Evolutionary conservation across 1,140 invertebrate genomes (phyloP).

Genomic region (Eulimnadia texana): DNA sequence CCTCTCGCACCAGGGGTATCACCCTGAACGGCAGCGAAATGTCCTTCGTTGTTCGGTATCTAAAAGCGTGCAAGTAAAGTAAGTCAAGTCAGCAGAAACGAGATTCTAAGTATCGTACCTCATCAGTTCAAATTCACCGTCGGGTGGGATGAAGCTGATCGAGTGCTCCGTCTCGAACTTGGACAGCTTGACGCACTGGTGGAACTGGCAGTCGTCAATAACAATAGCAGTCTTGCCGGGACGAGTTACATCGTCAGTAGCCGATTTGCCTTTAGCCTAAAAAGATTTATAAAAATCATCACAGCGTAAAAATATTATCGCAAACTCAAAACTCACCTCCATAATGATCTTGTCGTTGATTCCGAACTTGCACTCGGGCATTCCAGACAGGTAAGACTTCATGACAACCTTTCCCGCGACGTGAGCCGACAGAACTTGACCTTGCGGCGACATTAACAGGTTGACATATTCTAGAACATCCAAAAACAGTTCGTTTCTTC

Average conservation of each 20-base stretch:
- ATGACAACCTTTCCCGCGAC: constrained; percentile 99
- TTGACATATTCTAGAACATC: constrained; percentile 99
- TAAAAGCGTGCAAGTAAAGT: constrained; percentile 26
- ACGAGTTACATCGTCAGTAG: constrained; percentile 66
- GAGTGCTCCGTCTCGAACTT: constrained; percentile 99
- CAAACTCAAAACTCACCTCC: too few species aligned
- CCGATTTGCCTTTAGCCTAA: constrained; percentile 58
- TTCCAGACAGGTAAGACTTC: constrained; percentile 98
- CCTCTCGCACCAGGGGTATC: constrained; percentile 94
- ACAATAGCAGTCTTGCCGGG: constrained; percentile 92
- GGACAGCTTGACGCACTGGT: constrained; percentile 98
- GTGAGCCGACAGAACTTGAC: constrained; percentile 96
- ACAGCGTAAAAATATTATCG: not conserved
- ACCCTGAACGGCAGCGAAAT: constrained; percentile 98
- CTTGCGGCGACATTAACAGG: constrained; percentile 97
- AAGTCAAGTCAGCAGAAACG: constrained; percentile 15
- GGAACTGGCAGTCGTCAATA: constrained; percentile 99
- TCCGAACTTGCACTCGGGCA: constrained; percentile 99
- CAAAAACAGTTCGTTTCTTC: constrained; percentile 95
- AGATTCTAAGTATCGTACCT: constrained; percentile 52
- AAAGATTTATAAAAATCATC: not conserved
- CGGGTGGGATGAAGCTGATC: constrained; percentile 98
- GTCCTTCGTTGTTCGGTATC: constrained; percentile 99
- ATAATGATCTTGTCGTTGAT: constrained; percentile 99
- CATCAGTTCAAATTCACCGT: constrained; percentile 99